Evolutionary conservation across 1,140 invertebrate genomes (phyloP).

Genomic region (Druon quercuslanigerum): DNA sequence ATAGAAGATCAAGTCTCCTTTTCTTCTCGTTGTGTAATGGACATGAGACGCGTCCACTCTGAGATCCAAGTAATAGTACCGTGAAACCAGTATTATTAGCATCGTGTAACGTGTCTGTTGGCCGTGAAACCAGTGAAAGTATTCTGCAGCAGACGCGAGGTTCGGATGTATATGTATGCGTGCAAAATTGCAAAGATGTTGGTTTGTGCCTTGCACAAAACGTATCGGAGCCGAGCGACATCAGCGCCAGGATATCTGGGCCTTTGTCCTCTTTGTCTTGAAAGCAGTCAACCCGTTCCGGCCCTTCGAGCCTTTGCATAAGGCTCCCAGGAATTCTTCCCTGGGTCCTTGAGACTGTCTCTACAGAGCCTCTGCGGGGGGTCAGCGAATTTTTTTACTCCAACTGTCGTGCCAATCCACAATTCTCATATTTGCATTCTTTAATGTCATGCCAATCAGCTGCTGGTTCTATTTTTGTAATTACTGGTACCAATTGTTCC

Average conservation of each 20-base stretch:
- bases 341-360: not conserved
- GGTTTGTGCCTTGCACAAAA: slow-evolving; percentile 15
- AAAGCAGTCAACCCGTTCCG: slow-evolving; percentile 31
- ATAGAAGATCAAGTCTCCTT: not conserved
- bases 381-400: not conserved
- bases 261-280: slow-evolving; percentile 63
- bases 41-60: slow-evolving; percentile 28
- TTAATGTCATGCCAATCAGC: not conserved
- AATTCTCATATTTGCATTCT: not conserved
- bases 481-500: not conserved
- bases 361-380: not conserved
- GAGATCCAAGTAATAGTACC: slow-evolving; percentile 43
- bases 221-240: slow-evolving; percentile 18
- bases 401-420: not conserved
- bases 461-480: not conserved
- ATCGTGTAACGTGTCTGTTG: slow-evolving; percentile 70
- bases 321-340: not conserved
- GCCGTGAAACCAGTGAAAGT: slow-evolving; percentile 75
- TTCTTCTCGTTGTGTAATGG: slow-evolving; percentile 31
- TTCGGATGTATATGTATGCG: slow-evolving; percentile 52
- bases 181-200: slow-evolving; percentile 28
- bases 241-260: slow-evolving; percentile 35
- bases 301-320: not conserved
- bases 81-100: slow-evolving; percentile 64
- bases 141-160: slow-evolving; percentile 52